Percentiles rank a stretch among this genome's conserved stretches.
Conservation (phyloP, 2,888 invertebrate genomes). For the Mystacides longicornis region DNA sequence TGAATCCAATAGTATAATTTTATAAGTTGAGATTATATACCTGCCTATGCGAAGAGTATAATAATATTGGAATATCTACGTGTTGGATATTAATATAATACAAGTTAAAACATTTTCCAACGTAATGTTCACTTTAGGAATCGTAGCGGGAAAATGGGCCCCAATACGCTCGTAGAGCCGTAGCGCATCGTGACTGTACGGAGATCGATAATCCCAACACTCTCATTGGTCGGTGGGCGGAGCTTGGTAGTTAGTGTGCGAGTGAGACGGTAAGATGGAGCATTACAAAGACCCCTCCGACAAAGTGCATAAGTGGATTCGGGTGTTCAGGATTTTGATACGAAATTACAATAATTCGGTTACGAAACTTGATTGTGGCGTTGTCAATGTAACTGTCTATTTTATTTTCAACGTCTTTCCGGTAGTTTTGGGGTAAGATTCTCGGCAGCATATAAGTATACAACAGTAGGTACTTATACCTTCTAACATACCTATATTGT, state of each 20-base stretch:
- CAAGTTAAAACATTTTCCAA: background rate
- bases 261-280: slow-evolving; percentile 29
- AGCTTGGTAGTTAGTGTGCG: slow-evolving; percentile 13
- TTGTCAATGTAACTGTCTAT: slow-evolving; percentile 14
- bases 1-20: too few species aligned
- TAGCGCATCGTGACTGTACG: slow-evolving; percentile 14
- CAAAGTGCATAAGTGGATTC: slow-evolving; percentile 22
- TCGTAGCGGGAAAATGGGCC: slow-evolving; percentile 17
- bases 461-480: too few species aligned
- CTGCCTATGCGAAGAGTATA: too few species aligned
- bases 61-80: too few species aligned
- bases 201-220: slow-evolving; percentile 38
- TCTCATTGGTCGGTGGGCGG: slow-evolving; percentile 35
- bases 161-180: slow-evolving; percentile 15
- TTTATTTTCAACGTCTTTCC: slow-evolving; percentile 17
- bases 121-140: slow-evolving; percentile 16
- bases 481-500: too few species aligned
- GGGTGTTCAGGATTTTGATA: slow-evolving; percentile 24
- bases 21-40: too few species aligned
- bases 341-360: slow-evolving; percentile 23
- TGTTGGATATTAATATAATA: too few species aligned
- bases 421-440: background rate
- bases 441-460: too few species aligned
- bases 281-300: slow-evolving; percentile 26
- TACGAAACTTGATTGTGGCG: slow-evolving; percentile 22